A percentile compares a stretch with the other conserved stretches of the same genome.
These are phyloP conservation scores for Spongilla lacustris DNA, from an alignment of 37 sponge, comb jelly and placozoan species.

Conservation along the genomic window DNA sequence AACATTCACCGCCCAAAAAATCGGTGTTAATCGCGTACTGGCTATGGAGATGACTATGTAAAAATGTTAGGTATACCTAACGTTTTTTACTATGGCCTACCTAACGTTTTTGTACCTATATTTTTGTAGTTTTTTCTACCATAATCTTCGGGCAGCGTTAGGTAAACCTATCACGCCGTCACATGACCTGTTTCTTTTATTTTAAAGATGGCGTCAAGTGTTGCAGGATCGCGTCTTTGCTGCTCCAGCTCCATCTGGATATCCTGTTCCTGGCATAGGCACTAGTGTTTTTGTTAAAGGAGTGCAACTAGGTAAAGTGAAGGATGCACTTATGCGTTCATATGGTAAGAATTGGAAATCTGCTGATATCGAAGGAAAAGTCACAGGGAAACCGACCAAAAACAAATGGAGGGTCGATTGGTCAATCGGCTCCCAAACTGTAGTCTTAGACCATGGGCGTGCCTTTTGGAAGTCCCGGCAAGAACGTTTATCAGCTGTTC, in stretches of 20 bases:
- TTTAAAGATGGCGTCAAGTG: neutral
- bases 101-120: neutral
- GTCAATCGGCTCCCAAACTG: neutral
- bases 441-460: neutral
- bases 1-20: neutral
- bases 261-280: neutral
- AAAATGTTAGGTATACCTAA: neutral
- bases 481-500: neutral
- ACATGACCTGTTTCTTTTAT: neutral
- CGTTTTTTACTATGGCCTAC: neutral
- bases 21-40: neutral
- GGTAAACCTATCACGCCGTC: neutral
- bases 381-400: neutral
- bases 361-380: neutral
- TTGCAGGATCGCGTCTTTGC: neutral
- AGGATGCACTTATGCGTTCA: neutral
- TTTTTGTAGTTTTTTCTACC: neutral
- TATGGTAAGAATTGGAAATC: neutral
- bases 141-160: neutral
- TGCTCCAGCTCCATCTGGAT: slow-evolving; percentile 1
- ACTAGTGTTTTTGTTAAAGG: neutral
- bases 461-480: neutral
- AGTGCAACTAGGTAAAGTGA: neutral
- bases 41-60: neutral
- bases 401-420: neutral